A percentile compares a stretch with the other conserved stretches of the same genome.
Conservation (phyloP, 2,113 vertebrate species). For the Panthera uncia region DNA sequence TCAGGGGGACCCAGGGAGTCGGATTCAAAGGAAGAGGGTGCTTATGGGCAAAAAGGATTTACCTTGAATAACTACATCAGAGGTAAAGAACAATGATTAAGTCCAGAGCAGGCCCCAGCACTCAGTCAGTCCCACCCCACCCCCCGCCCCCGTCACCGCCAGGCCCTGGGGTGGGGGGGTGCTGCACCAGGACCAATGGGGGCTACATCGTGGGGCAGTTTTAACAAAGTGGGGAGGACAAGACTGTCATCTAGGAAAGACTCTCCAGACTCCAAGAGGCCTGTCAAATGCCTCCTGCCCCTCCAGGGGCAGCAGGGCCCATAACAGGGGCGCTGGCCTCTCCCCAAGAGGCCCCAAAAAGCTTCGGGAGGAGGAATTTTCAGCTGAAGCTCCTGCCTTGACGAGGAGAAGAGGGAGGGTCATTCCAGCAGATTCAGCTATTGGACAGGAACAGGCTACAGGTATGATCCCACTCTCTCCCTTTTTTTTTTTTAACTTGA, state of each 20-base stretch:
- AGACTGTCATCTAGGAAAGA: background rate
- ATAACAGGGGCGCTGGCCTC: background rate
- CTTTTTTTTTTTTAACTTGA: background rate
- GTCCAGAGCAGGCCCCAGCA: background rate
- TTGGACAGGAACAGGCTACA: rapidly evolving
- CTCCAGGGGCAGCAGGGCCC: background rate
- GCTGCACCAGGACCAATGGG: rapidly evolving
- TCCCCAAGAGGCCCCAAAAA: background rate
- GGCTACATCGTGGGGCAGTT: no score
- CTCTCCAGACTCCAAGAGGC: background rate
- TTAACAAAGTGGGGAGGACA: no score
- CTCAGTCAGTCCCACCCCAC: rapidly evolving
- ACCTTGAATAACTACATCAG: background rate
- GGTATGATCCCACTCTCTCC: rapidly evolving
- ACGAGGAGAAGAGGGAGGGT: no score
- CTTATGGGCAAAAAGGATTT: background rate
- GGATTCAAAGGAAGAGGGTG: background rate
- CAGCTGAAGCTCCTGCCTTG: background rate
- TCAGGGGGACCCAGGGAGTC: background rate
- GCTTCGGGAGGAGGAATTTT: background rate
- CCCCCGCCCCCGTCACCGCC: rapidly evolving
- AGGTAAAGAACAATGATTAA: background rate
- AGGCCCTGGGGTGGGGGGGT: background rate
- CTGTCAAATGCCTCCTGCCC: background rate
- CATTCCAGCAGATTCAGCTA: rapidly evolving